A percentile compares a stretch with the other conserved stretches of the same genome.
These are phyloP conservation scores for Teleogryllus occipitalis DNA, from an alignment of 1,140 invertebrate genomes.

Conservation along the genomic window DNA sequence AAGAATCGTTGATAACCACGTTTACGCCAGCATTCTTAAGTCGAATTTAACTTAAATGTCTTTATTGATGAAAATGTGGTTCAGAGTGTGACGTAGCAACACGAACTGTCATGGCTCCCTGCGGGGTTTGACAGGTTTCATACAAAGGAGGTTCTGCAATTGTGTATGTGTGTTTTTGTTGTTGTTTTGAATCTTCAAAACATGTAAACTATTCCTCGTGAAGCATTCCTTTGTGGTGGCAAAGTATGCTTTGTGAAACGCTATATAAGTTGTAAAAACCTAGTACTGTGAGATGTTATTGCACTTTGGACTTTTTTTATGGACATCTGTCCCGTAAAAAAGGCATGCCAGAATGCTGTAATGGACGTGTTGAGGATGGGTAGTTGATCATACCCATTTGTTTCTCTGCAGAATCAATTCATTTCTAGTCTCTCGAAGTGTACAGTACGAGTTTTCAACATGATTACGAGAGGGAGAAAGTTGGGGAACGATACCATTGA, in stretches of 20 bases:
- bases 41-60: too few species aligned
- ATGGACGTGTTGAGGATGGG: background rate
- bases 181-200: too few species aligned
- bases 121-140: background rate
- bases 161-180: too few species aligned
- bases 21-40: too few species aligned
- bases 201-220: too few species aligned
- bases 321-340: background rate
- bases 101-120: background rate
- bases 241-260: too few species aligned
- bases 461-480: constrained; percentile 29
- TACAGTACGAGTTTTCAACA: constrained; percentile 12
- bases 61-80: too few species aligned
- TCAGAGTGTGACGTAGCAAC: background rate
- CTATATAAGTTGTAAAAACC: too few species aligned
- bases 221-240: too few species aligned
- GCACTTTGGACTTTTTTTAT: background rate
- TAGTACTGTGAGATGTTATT: background rate
- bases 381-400: background rate
- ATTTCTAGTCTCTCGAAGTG: background rate
- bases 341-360: background rate
- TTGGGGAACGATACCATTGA: constrained; percentile 38
- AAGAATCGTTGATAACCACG: too few species aligned
- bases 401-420: background rate
- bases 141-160: too few species aligned